phyloP scores from a whole-genome alignment of 2,888 invertebrate species.

The Parasteatoda lunata region DNA sequence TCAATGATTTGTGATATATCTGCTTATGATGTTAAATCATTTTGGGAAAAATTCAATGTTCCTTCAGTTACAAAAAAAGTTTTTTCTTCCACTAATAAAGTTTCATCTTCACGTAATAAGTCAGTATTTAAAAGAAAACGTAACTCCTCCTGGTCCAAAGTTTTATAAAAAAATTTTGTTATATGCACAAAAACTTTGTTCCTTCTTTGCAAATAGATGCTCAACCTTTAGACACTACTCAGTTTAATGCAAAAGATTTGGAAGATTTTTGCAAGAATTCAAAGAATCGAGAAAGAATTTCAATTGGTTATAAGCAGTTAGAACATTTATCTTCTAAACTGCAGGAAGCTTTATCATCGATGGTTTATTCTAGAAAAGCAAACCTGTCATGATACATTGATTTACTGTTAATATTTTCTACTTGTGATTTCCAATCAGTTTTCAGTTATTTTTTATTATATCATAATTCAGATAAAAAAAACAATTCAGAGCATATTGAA shows the following conservation, averaged over 20 bases:
- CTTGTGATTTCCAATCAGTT: too few relatives aligned
- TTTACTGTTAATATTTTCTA: too few relatives aligned
- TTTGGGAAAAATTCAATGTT: not conserved
- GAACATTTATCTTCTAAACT: not conserved
- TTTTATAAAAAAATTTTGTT: conserved; percentile 18
- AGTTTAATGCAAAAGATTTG: not conserved
- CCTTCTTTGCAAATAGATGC: conserved; percentile 28
- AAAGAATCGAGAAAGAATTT: not conserved
- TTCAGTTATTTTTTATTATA: too few relatives aligned
- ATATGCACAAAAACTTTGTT: not conserved
- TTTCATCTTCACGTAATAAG: too few relatives aligned
- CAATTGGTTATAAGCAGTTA: not conserved
- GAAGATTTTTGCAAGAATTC: not conserved
- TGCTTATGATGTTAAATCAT: conserved; percentile 4
- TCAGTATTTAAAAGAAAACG: not conserved
- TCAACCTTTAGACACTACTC: not conserved
- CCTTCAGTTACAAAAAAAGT: too few relatives aligned
- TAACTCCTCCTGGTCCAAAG: not conserved
- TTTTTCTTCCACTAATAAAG: too few relatives aligned
- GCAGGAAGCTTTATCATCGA: not conserved
- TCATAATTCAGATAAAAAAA: too few relatives aligned
- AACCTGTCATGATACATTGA: too few relatives aligned
- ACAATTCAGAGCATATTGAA: too few relatives aligned
- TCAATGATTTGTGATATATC: conserved; percentile 30
- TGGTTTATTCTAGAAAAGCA: not conserved